Evolutionary conservation across 37 sponge, comb jelly and placozoan species (phyloP).

Genomic region (Haliclona indistincta): DNA sequence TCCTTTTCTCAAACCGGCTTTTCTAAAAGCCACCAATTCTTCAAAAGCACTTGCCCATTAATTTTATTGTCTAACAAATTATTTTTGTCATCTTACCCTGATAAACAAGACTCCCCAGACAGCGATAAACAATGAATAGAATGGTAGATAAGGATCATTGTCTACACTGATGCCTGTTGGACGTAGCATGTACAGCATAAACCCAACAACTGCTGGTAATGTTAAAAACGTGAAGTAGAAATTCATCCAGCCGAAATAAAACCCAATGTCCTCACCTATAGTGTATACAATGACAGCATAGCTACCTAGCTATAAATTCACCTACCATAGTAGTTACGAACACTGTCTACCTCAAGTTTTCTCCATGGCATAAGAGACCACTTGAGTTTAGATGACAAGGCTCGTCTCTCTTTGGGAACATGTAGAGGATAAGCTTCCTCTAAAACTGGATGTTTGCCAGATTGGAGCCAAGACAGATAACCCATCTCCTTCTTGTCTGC

Average conservation of each 20-base stretch:
- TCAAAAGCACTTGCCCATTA: slow-evolving; percentile 31
- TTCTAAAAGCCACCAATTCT: slow-evolving; percentile 66
- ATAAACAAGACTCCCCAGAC: slow-evolving; percentile 74
- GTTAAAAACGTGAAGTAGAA: slow-evolving; percentile 54
- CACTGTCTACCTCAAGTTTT: slow-evolving; percentile 20
- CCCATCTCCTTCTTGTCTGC: slow-evolving; percentile 27
- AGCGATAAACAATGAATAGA: slow-evolving; percentile 66
- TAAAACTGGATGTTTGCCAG: slow-evolving; percentile 19
- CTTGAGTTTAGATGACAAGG: slow-evolving; percentile 20
- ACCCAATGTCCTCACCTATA: slow-evolving; percentile 70
- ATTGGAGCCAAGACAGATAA: slow-evolving; percentile 37
- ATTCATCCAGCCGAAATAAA: slow-evolving; percentile 82
- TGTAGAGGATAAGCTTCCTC: slow-evolving; percentile 56
- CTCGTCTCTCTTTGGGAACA: neutral
- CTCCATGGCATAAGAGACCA: slow-evolving; percentile 31
- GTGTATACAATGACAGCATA: neutral
- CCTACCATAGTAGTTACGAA: slow-evolving; percentile 77
- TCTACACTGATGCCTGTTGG: slow-evolving; percentile 37
- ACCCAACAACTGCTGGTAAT: slow-evolving; percentile 45
- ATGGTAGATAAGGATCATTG: slow-evolving; percentile 70
- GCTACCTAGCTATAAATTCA: neutral
- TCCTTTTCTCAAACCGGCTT: slow-evolving; percentile 49
- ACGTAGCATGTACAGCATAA: slow-evolving; percentile 49
- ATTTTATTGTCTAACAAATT: too few species aligned
- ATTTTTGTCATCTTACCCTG: too few species aligned